Base-by-base conservation (phyloP, 2,888 invertebrate species). In the Metopia argyrocephala region DNA sequence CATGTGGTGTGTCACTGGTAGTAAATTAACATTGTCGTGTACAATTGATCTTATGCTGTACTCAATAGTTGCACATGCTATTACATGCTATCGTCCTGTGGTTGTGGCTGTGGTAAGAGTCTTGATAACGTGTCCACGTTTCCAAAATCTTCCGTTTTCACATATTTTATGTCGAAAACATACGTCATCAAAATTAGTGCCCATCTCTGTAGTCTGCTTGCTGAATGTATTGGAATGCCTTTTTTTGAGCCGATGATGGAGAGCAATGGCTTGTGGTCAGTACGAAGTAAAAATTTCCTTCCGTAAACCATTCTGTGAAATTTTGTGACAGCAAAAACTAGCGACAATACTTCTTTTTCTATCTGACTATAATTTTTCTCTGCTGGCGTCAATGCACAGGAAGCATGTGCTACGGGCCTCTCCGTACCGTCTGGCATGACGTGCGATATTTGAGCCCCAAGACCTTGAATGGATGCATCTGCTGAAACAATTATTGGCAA, bases 201-300 rank as follows among this genome's bases (percentile, higher is more conserved):
- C n/a, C n/a, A n/a, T n/a, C n/a, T n/a, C n/a, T n/a, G n/a, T n/a
- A n/a, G n/a, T n/a, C n/a, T n/a, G n/a, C n/a, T n/a, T n/a, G n/a
- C n/a, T n/a, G n/a, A n/a, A n/a, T n/a, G n/a, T n/a, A n/a, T n/a
- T n/a, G n/a, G n/a, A n/a, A n/a, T n/a, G n/a, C n/a, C n/a, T n/a
- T n/a, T n/a, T n/a, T n/a, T n/a, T n/a, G n/a, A n/a, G n/a, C n/a
- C 12, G 81, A n/a, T n/a, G n/a, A 91, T 87, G 9, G 84, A 83
- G 4, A 83, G 78, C 20, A 91, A 82, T 3, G 91, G 90, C 69
- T 89, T 85, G 74, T 90, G 88, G 78, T 91, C 90, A 0, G 90
- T 91, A 12, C 68, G 78, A 0, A 84, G 71, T 20, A 56, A 65
- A 73, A 81, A 76, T n/a, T 82, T 59, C 23, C 82, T 54, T 0